phyloP scores from a whole-genome alignment of 2,113 vertebrate species.

The Saccopteryx bilineata region DNA sequence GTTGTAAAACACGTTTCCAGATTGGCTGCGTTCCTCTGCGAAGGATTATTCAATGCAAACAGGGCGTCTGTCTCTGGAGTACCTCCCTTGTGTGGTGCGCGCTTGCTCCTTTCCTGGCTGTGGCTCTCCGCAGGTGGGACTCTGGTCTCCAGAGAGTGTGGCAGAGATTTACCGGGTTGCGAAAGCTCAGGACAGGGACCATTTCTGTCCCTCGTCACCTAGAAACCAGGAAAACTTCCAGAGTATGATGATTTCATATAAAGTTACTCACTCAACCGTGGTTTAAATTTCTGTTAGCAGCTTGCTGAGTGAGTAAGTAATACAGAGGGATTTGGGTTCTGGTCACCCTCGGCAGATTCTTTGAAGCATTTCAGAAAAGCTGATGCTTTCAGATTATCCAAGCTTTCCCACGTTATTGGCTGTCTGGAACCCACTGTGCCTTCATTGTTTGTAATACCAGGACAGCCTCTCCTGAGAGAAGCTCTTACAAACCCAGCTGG shows the following conservation, averaged over 20 bases:
- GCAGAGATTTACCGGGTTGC: not conserved
- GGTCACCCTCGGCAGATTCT: not conserved
- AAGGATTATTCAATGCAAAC: constrained; percentile 43
- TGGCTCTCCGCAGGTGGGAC: not conserved
- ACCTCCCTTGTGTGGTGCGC: constrained; percentile 19
- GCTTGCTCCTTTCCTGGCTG: not conserved
- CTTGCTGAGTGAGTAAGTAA: not conserved
- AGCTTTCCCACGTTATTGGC: not conserved
- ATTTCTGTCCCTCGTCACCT: not conserved
- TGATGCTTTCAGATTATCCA: not conserved
- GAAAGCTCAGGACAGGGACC: not conserved
- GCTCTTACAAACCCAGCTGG: not conserved
- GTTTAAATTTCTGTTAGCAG: not conserved
- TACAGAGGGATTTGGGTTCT: not conserved
- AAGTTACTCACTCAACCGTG: not conserved
- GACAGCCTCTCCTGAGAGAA: not conserved
- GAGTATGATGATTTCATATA: not conserved
- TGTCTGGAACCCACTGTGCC: not conserved
- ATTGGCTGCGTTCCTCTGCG: not conserved
- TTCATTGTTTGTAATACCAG: not conserved
- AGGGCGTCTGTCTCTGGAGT: not conserved
- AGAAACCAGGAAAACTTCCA: not conserved
- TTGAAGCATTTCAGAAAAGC: not conserved
- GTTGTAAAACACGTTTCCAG: constrained; percentile 46
- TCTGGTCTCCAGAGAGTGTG: not conserved